Evolutionary conservation across 2,113 vertebrate species (phyloP), one percentile per base, ranked within the genome.

Genomic region (Toxotes chatareus): DNA sequence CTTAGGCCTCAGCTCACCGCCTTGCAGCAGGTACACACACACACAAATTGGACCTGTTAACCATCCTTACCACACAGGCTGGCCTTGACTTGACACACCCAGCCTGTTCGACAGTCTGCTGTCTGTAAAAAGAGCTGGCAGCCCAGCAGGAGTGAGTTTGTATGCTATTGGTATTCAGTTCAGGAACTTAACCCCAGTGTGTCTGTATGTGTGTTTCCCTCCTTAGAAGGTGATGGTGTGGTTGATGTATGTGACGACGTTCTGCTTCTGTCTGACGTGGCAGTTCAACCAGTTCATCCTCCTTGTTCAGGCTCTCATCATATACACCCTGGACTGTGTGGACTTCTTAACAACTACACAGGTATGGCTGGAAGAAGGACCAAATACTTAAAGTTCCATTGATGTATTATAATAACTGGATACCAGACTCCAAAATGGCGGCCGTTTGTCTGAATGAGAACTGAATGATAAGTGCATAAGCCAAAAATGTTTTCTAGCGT

Each of bases 201-300:
- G 55, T 46, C 3, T 78, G 56, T 73, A 7, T 73, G 38, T 76
- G 44, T 67, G 56, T 70, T 66, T 61, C 56, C 73, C 81, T 74
- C 44, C 62, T n/a, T 93, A 99, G 98, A 96, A 93, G 88, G 92
- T 97, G 92, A 94, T 95, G 64, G 95, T 98, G 88, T 87, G 93
- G 91, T 88, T 94, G 90, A 92, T 99, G 85, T 99, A 97, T 76
- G 73, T 96, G 83, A 96, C 97, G 16, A 99, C 97, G 0, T 96
- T 98, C 84, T 95, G 97, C 75, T 99, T 99, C 93, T 97, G 97
- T 76, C 93, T 99, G 91, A 96, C 96, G 3, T 99, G 98, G 98
- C 98, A 99, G 83, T 99, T 99, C 89, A 99, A 99, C 93, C 98
- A 99, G 88, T 99, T 99, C 87, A 96, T 99, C 92, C 94, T 98